These are phyloP conservation scores for Allygus modestus DNA, from an alignment of 2,888 invertebrate species.

Conservation along the genomic window DNA sequence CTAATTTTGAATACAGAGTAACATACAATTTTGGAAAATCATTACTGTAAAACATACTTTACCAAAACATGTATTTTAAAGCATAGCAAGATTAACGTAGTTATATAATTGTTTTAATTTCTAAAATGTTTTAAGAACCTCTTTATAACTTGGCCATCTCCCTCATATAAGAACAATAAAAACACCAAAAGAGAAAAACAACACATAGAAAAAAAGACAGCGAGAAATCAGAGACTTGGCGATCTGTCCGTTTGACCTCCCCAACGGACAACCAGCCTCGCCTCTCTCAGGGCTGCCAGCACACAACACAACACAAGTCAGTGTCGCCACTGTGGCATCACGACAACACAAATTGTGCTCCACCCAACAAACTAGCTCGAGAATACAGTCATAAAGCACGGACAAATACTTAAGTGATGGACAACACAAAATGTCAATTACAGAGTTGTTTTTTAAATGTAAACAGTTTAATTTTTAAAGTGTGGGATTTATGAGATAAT, in stretches of 20 bases:
- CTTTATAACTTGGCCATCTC: conserved; percentile 14
- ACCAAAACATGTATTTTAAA: too few relatives aligned
- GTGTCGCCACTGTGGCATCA: neutral
- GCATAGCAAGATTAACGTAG: too few relatives aligned
- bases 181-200: conserved; percentile 26
- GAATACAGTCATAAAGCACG: neutral
- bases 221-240: conserved; percentile 3
- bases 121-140: too few relatives aligned
- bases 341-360: conserved; percentile 32
- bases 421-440: neutral
- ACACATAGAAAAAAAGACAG: neutral
- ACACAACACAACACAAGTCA: conserved; percentile 14
- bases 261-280: conserved; percentile 37
- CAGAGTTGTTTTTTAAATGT: too few relatives aligned
- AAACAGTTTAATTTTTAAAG: too few relatives aligned
- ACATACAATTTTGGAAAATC: too few relatives aligned
- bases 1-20: too few relatives aligned
- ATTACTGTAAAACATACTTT: too few relatives aligned
- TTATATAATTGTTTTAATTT: too few relatives aligned
- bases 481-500: too few relatives aligned
- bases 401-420: neutral
- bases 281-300: conserved; percentile 18
- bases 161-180: neutral
- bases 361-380: conserved; percentile 10
- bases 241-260: conserved; percentile 31